These are phyloP conservation scores for Tetragonisca angustula DNA, from an alignment of 2,888 invertebrate genomes.

Conservation along the genomic window DNA sequence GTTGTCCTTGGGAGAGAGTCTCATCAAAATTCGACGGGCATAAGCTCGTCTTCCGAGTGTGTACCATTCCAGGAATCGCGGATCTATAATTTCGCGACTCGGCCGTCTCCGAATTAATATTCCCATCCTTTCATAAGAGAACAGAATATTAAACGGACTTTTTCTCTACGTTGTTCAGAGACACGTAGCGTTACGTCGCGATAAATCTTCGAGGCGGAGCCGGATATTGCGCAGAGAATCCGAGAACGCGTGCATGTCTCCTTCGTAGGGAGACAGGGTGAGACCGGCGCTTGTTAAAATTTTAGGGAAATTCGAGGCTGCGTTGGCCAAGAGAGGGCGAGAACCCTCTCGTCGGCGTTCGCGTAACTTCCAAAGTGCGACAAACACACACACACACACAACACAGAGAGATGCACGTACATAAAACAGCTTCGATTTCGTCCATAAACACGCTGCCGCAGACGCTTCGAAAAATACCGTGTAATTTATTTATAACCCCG, in stretches of 20 bases:
- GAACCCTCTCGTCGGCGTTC: background rate
- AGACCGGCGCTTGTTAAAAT: background rate
- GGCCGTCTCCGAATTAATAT: no score
- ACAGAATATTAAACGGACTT: no score
- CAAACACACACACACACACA: background rate
- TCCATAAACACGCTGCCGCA: background rate
- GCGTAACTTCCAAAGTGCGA: background rate
- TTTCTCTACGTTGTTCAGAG: background rate
- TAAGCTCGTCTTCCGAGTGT: no score
- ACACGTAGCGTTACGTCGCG: background rate
- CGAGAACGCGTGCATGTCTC: background rate
- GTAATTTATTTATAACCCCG: slow-evolving; percentile 47
- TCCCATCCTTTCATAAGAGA: no score
- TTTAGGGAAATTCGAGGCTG: background rate
- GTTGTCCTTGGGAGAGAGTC: no score
- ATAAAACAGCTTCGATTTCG: slow-evolving; percentile 26
- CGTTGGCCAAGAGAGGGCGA: background rate
- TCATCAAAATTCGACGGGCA: no score
- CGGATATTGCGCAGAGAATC: background rate
- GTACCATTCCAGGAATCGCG: no score
- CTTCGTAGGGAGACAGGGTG: background rate
- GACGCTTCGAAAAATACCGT: slow-evolving; percentile 42
- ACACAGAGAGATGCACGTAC: slow-evolving; percentile 25
- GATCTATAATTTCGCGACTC: no score
- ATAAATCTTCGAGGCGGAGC: background rate